phyloP scores from a whole-genome alignment of 2,888 invertebrate genomes.

The Drosophila histrio region DNA sequence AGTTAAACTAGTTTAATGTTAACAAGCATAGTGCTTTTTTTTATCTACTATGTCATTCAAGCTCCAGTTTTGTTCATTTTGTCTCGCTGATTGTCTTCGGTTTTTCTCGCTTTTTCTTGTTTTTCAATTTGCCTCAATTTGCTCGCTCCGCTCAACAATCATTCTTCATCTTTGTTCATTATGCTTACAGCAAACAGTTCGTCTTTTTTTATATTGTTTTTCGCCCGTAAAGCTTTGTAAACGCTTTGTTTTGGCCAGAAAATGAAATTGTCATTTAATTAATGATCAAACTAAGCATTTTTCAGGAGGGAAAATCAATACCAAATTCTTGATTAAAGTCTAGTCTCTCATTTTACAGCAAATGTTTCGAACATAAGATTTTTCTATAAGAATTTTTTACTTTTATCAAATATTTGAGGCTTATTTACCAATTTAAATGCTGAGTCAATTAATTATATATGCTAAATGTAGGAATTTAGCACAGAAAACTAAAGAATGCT shows the following conservation, averaged over 20 bases:
- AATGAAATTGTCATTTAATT: constrained; percentile 36
- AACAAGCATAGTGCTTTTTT: constrained; percentile 6
- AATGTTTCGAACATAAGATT: no score
- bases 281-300: constrained; percentile 18
- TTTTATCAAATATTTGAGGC: no score
- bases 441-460: no score
- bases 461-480: no score
- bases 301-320: no score
- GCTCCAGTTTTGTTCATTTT: constrained; percentile 11
- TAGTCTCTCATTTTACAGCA: no score
- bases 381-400: no score
- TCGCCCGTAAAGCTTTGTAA: not conserved
- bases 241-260: constrained; percentile 8
- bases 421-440: no score
- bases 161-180: not conserved
- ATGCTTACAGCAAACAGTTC: constrained; percentile 8
- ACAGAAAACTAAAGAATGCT: no score
- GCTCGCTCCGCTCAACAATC: constrained; percentile 2
- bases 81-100: not conserved
- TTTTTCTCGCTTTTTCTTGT: constrained; percentile 3
- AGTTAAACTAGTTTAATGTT: constrained; percentile 6
- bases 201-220: constrained; percentile 5
- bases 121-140: constrained; percentile 35
- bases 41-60: constrained; percentile 1
- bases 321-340: no score